Evolutionary conservation across 2,113 vertebrate genomes (phyloP).

Genomic region (Sorex fumeus): DNA sequence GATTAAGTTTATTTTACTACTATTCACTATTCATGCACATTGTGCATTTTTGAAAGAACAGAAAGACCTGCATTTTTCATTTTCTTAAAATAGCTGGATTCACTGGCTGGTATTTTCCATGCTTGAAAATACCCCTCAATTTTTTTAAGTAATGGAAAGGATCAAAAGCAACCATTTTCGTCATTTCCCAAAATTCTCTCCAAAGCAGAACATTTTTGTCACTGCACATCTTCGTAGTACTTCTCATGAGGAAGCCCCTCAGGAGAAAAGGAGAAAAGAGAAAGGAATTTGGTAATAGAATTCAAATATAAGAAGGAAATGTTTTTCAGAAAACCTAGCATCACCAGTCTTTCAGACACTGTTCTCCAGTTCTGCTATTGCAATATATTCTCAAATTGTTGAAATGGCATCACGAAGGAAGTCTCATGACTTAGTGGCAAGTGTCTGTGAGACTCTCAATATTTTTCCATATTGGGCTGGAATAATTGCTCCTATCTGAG

Average conservation of each 20-base stretch:
- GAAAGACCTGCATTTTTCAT: neutral
- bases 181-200: neutral
- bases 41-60: neutral
- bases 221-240: slow-evolving; percentile 8
- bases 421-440: neutral
- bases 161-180: neutral
- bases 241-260: neutral
- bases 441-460: neutral
- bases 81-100: neutral
- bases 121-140: neutral
- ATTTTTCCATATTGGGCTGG: neutral
- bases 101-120: slow-evolving; percentile 47
- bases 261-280: neutral
- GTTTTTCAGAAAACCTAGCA: slow-evolving; percentile 39
- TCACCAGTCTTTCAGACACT: neutral
- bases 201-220: neutral
- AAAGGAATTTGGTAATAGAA: slow-evolving; percentile 48
- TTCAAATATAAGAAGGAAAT: slow-evolving; percentile 49
- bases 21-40: neutral
- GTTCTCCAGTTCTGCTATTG: neutral
- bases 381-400: neutral
- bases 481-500: neutral
- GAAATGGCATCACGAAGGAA: neutral
- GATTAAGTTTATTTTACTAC: slow-evolving; percentile 16
- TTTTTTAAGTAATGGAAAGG: slow-evolving; percentile 17